phyloP scores from a whole-genome alignment of 2,888 invertebrate genomes.

The Pediacus dermestoides region DNA sequence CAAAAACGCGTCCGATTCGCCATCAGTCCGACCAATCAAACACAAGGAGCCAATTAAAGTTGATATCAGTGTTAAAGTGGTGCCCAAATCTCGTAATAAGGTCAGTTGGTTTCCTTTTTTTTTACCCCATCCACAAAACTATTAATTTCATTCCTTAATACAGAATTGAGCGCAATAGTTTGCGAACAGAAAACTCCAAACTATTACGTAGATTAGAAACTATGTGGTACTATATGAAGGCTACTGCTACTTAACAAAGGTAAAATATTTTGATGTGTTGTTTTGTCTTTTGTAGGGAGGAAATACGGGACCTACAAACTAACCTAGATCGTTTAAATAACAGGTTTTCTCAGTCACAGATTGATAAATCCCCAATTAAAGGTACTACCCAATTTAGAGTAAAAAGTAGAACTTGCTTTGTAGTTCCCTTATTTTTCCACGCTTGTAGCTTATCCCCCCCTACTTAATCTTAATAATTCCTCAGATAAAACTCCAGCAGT shows the following conservation, averaged over 20 bases:
- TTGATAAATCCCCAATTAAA: conserved; percentile 34
- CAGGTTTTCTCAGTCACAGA: conserved; percentile 45
- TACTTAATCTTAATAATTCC: too few species aligned
- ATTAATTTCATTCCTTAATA: conserved; percentile 34
- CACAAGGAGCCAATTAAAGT: conserved; percentile 71
- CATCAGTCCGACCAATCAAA: conserved; percentile 49
- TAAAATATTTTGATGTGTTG: conserved; percentile 32
- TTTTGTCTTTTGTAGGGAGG: conserved; percentile 61
- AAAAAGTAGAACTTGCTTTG: too few species aligned
- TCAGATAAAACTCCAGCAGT: too few species aligned
- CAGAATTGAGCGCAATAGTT: conserved; percentile 38
- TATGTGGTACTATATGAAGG: conserved; percentile 61
- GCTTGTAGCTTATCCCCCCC: too few species aligned
- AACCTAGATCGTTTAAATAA: conserved; percentile 65
- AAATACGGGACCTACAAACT: conserved; percentile 77
- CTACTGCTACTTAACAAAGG: neutral
- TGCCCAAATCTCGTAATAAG: conserved; percentile 60
- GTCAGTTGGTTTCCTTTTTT: conserved; percentile 41
- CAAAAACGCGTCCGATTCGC: conserved; percentile 51
- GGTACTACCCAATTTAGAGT: conserved; percentile 33
- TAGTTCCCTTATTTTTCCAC: too few species aligned
- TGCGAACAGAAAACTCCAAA: conserved; percentile 60
- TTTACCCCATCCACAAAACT: too few species aligned
- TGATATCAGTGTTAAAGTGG: conserved; percentile 72
- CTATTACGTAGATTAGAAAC: conserved; percentile 60